phyloP scores from a whole-genome alignment of 2,797 vertebrate genomes.

The Hirundo rustica region DNA sequence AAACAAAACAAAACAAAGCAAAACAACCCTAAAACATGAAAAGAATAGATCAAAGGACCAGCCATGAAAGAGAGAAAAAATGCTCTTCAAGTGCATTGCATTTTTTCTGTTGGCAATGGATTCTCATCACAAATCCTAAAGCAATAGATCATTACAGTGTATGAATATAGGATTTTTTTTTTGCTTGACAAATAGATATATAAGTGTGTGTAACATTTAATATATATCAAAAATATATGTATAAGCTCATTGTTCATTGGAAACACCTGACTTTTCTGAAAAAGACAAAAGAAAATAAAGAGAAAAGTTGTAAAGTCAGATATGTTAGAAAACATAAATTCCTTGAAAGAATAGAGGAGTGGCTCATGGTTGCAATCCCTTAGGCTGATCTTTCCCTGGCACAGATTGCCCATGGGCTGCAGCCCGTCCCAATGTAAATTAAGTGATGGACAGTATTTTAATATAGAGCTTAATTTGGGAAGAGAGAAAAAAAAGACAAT shows the following conservation, averaged over 20 bases:
- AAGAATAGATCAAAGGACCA: constrained; percentile 43
- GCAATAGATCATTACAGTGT: not conserved
- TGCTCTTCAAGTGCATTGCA: not conserved
- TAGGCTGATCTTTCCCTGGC: not conserved
- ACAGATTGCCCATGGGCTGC: rapidly evolving
- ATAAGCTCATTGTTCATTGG: not conserved
- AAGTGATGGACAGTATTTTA: not conserved
- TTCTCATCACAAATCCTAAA: not conserved
- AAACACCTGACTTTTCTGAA: not conserved
- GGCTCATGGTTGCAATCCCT: not conserved
- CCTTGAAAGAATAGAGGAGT: not conserved
- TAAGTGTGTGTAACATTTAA: not conserved
- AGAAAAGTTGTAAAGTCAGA: not conserved
- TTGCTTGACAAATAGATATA: not conserved
- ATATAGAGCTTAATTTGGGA: not conserved
- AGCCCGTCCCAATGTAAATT: rapidly evolving
- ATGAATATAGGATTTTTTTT: not conserved
- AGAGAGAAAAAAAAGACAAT: not conserved
- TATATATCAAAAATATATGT: too few relatives aligned
- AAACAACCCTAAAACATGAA: not conserved
- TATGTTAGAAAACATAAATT: not conserved
- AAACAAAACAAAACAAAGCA: not conserved
- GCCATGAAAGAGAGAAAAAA: not conserved
- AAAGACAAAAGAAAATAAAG: not conserved
- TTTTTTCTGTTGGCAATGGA: constrained; percentile 5